These are phyloP conservation scores for Drosophila ohnishii DNA, from an alignment of 1,140 invertebrate genomes.

Conservation along the genomic window DNA sequence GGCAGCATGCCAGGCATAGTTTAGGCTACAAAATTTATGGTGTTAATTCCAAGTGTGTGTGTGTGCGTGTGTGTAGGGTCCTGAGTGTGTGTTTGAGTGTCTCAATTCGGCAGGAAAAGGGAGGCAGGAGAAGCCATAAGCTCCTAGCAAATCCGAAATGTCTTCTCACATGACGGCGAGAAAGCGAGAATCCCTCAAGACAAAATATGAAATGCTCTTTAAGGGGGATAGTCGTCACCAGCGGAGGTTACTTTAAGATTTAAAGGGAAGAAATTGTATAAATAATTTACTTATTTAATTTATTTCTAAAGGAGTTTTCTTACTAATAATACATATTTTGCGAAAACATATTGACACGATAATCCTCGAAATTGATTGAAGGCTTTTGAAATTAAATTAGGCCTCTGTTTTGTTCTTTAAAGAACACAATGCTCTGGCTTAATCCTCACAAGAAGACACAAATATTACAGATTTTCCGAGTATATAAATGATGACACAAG, in stretches of 20 bases:
- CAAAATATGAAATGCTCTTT: conserved; percentile 30
- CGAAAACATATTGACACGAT: not conserved
- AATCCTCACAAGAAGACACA: conserved; percentile 22
- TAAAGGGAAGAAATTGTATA: not conserved
- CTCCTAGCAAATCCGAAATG: conserved; percentile 43
- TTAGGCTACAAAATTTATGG: conserved; percentile 75
- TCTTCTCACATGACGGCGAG: conserved; percentile 44
- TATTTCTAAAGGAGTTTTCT: not conserved
- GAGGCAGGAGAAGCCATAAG: conserved; percentile 45
- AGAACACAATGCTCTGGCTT: not conserved
- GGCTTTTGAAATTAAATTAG: not conserved
- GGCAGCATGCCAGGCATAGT: conserved; percentile 66
- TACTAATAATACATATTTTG: not conserved
- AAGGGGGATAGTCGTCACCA: not conserved
- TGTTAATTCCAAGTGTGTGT: conserved; percentile 70
- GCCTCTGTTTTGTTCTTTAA: not conserved
- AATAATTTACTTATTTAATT: too few species aligned
- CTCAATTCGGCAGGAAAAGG: conserved; percentile 46
- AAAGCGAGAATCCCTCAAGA: not conserved
- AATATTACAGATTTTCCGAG: conserved; percentile 12
- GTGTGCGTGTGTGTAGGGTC: conserved; percentile 14
- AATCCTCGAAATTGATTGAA: conserved; percentile 9
- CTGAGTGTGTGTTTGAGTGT: conserved; percentile 37
- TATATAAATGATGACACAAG: conserved; percentile 21
- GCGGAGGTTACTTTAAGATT: not conserved